Percentiles rank a stretch among this genome's conserved stretches.
These are phyloP conservation scores for Sarcophaga peregrina DNA, from an alignment of 1,140 invertebrate genomes.

Conservation along the genomic window DNA sequence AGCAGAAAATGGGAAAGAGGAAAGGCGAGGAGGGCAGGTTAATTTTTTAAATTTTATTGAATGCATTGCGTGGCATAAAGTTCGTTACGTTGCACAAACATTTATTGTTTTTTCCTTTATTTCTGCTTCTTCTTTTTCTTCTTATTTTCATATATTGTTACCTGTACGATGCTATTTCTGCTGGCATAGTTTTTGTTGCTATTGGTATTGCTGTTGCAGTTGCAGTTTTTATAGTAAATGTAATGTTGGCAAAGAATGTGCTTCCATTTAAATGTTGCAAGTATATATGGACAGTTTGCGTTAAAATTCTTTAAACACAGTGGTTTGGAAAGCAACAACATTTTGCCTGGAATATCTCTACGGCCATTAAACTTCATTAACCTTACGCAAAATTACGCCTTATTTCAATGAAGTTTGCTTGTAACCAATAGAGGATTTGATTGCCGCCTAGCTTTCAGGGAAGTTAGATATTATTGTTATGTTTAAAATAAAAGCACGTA, in stretches of 20 bases:
- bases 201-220: not conserved
- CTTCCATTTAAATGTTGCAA: not conserved
- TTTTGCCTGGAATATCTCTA: too few relatives aligned
- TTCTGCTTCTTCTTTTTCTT: slow-evolving; percentile 14
- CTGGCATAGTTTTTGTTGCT: not conserved
- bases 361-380: too few relatives aligned
- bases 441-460: too few relatives aligned
- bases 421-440: too few relatives aligned
- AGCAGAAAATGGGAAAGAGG: not conserved
- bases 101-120: slow-evolving; percentile 17
- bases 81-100: slow-evolving; percentile 39
- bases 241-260: not conserved
- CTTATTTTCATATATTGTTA: not conserved
- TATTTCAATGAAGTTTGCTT: too few relatives aligned
- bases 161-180: not conserved
- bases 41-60: slow-evolving; percentile 20
- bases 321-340: not conserved
- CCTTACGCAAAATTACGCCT: too few relatives aligned
- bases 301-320: not conserved
- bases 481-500: too few relatives aligned
- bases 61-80: slow-evolving; percentile 39
- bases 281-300: not conserved
- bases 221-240: slow-evolving; percentile 10
- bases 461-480: too few relatives aligned
- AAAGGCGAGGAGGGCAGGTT: not conserved